Evolutionary conservation across 2,888 invertebrate genomes (phyloP), one percentile per base, ranked within the genome.

Genomic region (Heliconius ethilla): DNA sequence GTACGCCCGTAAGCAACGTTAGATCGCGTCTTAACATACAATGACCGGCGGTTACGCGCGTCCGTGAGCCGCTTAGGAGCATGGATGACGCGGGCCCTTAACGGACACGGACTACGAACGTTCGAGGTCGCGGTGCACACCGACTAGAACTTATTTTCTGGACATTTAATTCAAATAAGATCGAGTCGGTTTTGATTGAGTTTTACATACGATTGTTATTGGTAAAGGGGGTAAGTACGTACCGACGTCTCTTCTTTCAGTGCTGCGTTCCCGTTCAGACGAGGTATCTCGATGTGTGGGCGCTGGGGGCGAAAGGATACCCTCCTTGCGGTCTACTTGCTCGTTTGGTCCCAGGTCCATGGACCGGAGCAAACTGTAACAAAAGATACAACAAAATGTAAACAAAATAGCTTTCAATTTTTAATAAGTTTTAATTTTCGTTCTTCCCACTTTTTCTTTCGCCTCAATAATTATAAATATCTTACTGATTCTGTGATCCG

Each of bases 341-440:
- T 89, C 90, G 85, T 93, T 91, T 78, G 89, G 89, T 78, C 90
- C 89, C 70, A 92, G 95, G 89, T 98, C 98, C 85, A 97, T 95
- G 75, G 98, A 97, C 89, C 97, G 96, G 86, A 97, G 95, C 88
- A 97, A 96, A 91, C 97, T 97, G 95, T 3, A 95, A 90, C 90
- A 90, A 90, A 73, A 37, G 45, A 70, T 81, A 59, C 29, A 40
- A 29, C 25, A 45, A 37, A 22, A 22, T 59, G 59, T 73, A 33
- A 77, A 33, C 55, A n/a, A 29, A 33, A 73, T 40, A 33, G 27
- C 9, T 37, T 73, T 74, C 10, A 37, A 3, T 3, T 25, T 15
- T n/a, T 22, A 27, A 25, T 9, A 29, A 37, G n/a, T 15, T 59
- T 37, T 9, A 37, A 11, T n/a, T 69, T 69, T 27, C 37, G 15